Conservation (phyloP, 2,797 vertebrate genomes). For the Macrochelys suwanniensis region DNA sequence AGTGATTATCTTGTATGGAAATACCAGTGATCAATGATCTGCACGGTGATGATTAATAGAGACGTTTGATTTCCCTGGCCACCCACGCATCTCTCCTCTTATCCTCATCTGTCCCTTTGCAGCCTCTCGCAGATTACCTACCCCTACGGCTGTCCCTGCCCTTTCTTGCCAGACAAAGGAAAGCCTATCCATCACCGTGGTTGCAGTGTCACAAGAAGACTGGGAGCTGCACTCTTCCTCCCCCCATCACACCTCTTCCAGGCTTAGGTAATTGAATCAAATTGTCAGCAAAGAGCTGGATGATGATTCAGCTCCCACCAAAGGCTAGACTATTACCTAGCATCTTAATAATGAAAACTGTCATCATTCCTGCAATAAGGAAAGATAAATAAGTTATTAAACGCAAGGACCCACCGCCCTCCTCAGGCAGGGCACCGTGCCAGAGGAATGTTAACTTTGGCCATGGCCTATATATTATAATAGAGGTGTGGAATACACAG, state of each 20-base stretch:
- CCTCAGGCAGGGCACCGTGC: constrained; percentile 44
- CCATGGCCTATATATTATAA: neutral
- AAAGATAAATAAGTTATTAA: constrained; percentile 81
- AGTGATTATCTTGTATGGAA: neutral
- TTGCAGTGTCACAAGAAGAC: neutral
- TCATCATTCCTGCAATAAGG: constrained; percentile 78
- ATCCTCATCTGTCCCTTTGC: fast-evolving
- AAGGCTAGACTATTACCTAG: constrained; percentile 75
- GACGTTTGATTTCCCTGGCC: neutral
- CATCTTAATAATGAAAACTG: constrained; percentile 78
- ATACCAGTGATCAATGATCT: neutral
- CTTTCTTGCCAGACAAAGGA: neutral
- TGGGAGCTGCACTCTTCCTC: neutral
- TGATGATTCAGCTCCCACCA: constrained; percentile 76
- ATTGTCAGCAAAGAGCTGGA: constrained; percentile 56
- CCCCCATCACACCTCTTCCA: constrained; percentile 37
- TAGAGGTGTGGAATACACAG: neutral
- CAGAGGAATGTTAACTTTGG: constrained; percentile 67
- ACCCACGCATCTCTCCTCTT: fast-evolving
- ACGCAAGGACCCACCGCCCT: constrained; percentile 58
- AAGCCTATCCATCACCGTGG: fast-evolving
- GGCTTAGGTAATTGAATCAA: constrained; percentile 50
- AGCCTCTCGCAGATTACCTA: neutral
- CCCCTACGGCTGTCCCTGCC: neutral
- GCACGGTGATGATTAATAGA: fast-evolving